Percentiles rank a stretch among this genome's conserved stretches.
Conservation (phyloP, 1,140 invertebrate species). For the Pseudomyrmex dendroicus region DNA sequence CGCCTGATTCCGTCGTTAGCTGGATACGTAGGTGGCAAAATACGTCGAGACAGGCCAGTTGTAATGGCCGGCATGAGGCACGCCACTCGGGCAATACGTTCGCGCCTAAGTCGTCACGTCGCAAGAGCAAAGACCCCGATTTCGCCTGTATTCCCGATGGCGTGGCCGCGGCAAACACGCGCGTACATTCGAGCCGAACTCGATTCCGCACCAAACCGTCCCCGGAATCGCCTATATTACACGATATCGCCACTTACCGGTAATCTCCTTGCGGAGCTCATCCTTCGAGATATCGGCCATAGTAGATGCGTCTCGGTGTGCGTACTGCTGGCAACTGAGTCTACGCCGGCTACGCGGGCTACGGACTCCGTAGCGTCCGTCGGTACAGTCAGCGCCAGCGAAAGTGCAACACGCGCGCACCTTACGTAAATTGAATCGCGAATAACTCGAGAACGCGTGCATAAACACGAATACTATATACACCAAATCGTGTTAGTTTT, state of each 20-base stretch:
- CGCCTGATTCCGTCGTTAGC: not conserved
- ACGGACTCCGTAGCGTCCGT: slow-evolving; percentile 81
- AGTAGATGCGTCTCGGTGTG: slow-evolving; percentile 80
- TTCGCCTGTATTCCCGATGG: slow-evolving; percentile 80
- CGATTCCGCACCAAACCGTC: slow-evolving; percentile 69
- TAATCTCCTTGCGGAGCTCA: slow-evolving; percentile 89
- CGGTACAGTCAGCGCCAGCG: slow-evolving; percentile 76
- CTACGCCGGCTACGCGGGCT: slow-evolving; percentile 80
- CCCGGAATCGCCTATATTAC: slow-evolving; percentile 74
- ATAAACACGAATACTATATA: slow-evolving; percentile 75
- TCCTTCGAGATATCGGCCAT: slow-evolving; percentile 90
- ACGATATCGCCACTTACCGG: slow-evolving; percentile 86
- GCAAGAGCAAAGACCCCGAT: slow-evolving; percentile 85
- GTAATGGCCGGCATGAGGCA: slow-evolving; percentile 83
- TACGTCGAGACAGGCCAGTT: slow-evolving; percentile 48
- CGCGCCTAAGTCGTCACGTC: slow-evolving; percentile 71
- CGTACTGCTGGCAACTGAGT: slow-evolving; percentile 85
- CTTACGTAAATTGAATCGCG: slow-evolving; percentile 34
- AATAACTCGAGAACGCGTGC: slow-evolving; percentile 71
- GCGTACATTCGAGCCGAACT: slow-evolving; percentile 58
- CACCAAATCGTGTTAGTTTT: slow-evolving; percentile 82
- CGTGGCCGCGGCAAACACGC: slow-evolving; percentile 75
- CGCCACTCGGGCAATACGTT: slow-evolving; percentile 79
- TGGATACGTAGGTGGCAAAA: slow-evolving; percentile 70
- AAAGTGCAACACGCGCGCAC: slow-evolving; percentile 1